Evolutionary conservation across 1,140 invertebrate genomes (phyloP), one percentile per base, ranked within the genome.

Genomic region (Lepidostoma basale): DNA sequence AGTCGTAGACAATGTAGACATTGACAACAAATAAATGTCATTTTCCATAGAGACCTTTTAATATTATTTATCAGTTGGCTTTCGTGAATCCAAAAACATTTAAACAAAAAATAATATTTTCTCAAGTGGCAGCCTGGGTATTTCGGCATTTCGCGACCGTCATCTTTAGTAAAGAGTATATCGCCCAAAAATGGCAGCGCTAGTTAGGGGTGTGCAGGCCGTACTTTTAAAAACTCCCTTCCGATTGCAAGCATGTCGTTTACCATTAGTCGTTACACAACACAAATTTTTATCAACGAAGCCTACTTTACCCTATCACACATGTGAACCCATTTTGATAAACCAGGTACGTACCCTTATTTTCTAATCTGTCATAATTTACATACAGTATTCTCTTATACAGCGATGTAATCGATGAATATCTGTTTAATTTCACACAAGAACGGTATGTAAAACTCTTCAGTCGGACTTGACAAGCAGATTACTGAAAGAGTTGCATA

Each of bases 151-250:
- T 44, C 36, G n/a, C n/a, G 36, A 23, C 20, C 3, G 23, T 16
- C 26, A 5, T 26, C 23, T 1, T 60, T 16, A 22, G 22, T 14
- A 25, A 59, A 36, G 25, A 42, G 20, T 25, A 28, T 30, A 42
- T 60, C 45, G 8, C 14, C 16, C 12, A 25, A 70, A 44, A 42
- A 72, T 72, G 70, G 60, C 70, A 30, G 65, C 62, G 16, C 22
- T 72, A 44, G 66, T 72, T 3, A 49, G 70, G 33, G 66, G 66
- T 26, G 54, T 66, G 30, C 65, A 54, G 14, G 65, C 60, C 12
- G 14, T 67, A 25, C 16, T 71, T 22, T 42, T 47, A 49, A 49
- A 33, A 47, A 44, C 36, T 20, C 65, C 58, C 2, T 18, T 68
- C 6, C 58, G 56, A 23, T 45, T 56, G 40, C 69, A 59, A 25